Conservation (phyloP, 2,888 invertebrate genomes). For the Gnatocerus cornutus region DNA sequence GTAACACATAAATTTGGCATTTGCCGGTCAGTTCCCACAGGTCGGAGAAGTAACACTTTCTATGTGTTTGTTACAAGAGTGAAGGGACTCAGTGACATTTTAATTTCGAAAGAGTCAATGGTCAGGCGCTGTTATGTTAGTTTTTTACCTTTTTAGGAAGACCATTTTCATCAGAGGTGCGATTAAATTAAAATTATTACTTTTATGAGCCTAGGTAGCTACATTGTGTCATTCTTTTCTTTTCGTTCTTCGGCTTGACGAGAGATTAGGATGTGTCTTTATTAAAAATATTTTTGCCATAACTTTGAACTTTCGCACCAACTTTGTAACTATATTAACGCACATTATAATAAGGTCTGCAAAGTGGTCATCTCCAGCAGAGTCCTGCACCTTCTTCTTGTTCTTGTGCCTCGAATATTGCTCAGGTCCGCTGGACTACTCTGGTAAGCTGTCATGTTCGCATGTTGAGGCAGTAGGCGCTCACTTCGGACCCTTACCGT, state of each 20-base stretch:
- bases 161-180: too few relatives aligned
- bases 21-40: background rate
- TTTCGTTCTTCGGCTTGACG: too few relatives aligned
- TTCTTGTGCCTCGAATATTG: constrained; percentile 9
- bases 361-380: background rate
- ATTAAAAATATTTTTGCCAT: too few relatives aligned
- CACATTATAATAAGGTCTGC: constrained; percentile 59
- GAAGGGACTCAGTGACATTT: too few relatives aligned
- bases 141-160: too few relatives aligned
- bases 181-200: too few relatives aligned
- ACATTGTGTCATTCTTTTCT: too few relatives aligned
- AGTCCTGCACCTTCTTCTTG: background rate
- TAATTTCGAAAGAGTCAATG: too few relatives aligned
- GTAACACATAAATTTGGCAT: constrained; percentile 15
- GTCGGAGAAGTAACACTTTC: constrained; percentile 3
- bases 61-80: background rate
- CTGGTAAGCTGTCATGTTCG: constrained; percentile 61
- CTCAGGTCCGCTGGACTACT: constrained; percentile 55
- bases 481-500: constrained; percentile 45
- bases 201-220: too few relatives aligned
- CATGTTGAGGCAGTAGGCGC: constrained; percentile 53
- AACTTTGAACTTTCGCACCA: constrained; percentile 23
- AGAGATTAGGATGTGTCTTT: too few relatives aligned
- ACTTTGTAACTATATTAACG: constrained; percentile 53
- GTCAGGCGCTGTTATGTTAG: too few relatives aligned